Conservation (phyloP, 1,140 invertebrate genomes). For the Neuroterus valhalla region DNA sequence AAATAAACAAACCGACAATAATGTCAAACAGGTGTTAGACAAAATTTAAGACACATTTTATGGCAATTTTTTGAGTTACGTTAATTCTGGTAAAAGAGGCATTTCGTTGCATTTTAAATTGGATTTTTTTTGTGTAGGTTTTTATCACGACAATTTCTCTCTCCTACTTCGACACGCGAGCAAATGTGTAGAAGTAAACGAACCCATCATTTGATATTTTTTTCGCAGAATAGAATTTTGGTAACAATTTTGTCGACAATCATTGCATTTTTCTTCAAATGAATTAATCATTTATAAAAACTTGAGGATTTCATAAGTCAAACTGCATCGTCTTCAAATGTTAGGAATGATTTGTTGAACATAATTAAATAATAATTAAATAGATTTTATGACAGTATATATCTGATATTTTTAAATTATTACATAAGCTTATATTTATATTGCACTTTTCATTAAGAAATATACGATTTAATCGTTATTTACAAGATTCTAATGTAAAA, state of each 20-base stretch:
- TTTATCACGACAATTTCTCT: constrained; percentile 37
- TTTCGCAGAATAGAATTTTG: too few species aligned
- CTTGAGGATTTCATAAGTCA: background rate
- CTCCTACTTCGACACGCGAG: background rate
- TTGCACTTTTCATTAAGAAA: background rate
- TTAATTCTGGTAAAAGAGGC: constrained; percentile 25
- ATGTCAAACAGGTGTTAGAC: constrained; percentile 1
- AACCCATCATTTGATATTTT: too few species aligned
- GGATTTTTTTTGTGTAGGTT: constrained; percentile 30
- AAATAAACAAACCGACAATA: constrained; percentile 12
- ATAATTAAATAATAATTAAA: constrained; percentile 5
- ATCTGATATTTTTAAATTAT: constrained; percentile 22
- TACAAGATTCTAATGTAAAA: too few species aligned
- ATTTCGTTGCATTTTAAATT: constrained; percentile 22
- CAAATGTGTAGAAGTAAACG: too few species aligned
- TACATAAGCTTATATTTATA: constrained; percentile 23
- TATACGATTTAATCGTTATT: too few species aligned
- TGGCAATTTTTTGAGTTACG: background rate
- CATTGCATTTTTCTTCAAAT: too few species aligned
- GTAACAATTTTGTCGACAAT: too few species aligned
- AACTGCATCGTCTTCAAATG: background rate
- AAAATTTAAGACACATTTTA: constrained; percentile 14
- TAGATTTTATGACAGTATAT: constrained; percentile 10
- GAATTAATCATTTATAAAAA: constrained; percentile 12
- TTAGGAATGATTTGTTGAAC: constrained; percentile 13